Evolutionary conservation across 2,113 vertebrate species (phyloP), one percentile per base, ranked within the genome.

Genomic region (Phylloscopus whistleri): DNA sequence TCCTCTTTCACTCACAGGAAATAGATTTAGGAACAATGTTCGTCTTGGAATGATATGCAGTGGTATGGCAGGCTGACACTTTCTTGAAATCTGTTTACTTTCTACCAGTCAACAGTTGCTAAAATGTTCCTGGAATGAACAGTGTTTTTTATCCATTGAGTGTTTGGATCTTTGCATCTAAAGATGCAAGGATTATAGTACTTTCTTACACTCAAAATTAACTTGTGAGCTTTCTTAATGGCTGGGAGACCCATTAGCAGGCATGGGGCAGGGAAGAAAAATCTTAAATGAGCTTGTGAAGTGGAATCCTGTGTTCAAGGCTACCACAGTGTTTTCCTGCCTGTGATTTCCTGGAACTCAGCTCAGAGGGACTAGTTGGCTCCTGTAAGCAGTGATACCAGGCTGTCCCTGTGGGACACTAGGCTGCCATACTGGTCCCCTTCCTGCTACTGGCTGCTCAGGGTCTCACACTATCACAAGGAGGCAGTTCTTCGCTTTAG

Each of bases 51-150:
- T 93, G 92, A 84, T 79, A 90, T 93, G 92, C 62, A 67, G 90
- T 88, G 90, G 77, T 95, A 94, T 96, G 96, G 96, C 95, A 96
- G 75, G 43, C 86, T 95, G 94, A 95, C 88, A 89, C 90, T 84
- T 96, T 76, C 41, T 52, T 80, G 69, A 95, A 96, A 96, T 94
- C 64, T 96, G 88, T 89, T 95, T 95, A 81, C 88, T 92, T 95
- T 93, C 84, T 89, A 94, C 86, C 59, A 88, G 89, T 91, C 87
- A 92, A 90, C 83, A 91, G 92, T 96, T 96, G 64, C 90, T 91
- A 86, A 95, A 94, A 90, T 83, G 82, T 96, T 94, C 84, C 84
- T 93, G 93, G 82, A 95, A 94, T 80, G 59, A 93, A 31, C 20
- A 83, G 58, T 70, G 35, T 0, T 48, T 91, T 90, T 88, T 90